A percentile compares a stretch with the other conserved stretches of the same genome.
Conservation (phyloP, 2,113 vertebrate genomes). For the Meleagris gallopavo region DNA sequence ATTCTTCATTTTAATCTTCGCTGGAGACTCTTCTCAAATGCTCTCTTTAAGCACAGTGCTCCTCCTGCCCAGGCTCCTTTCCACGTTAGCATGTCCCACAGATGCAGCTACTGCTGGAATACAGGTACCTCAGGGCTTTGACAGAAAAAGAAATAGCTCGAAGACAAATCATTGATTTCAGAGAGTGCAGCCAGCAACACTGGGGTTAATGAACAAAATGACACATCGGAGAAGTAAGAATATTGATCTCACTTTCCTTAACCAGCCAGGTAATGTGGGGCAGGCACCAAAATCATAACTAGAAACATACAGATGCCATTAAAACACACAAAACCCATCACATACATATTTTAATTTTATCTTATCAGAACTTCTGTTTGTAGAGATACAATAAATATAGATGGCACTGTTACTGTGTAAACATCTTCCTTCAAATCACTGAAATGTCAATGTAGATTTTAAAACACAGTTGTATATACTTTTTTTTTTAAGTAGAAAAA, state of each 20-base stretch:
- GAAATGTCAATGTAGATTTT: neutral
- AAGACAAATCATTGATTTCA: neutral
- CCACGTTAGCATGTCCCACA: neutral
- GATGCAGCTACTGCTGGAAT: neutral
- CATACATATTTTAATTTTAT: slow-evolving; percentile 25
- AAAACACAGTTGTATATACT: neutral
- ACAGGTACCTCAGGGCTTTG: neutral
- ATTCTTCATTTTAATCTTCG: neutral
- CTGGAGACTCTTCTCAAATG: neutral
- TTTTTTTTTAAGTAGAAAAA: neutral
- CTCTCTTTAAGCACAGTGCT: neutral
- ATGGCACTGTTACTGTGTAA: neutral
- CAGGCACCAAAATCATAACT: neutral
- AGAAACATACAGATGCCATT: neutral
- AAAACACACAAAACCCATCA: neutral
- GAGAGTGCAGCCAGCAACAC: accelerated
- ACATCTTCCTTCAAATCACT: neutral
- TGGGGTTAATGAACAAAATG: neutral
- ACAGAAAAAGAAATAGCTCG: neutral
- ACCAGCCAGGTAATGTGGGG: neutral
- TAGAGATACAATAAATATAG: neutral
- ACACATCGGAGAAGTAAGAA: neutral
- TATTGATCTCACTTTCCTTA: neutral
- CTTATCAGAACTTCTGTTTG: neutral
- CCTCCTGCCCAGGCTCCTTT: neutral